Conservation (phyloP, 2,113 vertebrate genomes). For the Corythaeola cristata region DNA sequence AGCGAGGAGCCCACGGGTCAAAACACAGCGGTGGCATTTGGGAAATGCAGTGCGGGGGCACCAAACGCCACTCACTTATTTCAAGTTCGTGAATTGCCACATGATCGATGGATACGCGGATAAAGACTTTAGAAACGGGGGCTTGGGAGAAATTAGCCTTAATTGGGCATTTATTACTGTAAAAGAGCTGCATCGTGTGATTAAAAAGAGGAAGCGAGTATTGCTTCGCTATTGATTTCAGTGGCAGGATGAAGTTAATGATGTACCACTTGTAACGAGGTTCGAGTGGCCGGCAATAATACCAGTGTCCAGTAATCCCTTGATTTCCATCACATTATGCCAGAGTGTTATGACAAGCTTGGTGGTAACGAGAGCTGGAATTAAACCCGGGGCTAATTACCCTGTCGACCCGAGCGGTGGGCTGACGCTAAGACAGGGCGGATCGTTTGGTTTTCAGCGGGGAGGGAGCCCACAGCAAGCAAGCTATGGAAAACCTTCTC, state of each 20-base stretch:
- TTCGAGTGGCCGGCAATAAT: neutral
- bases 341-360: neutral
- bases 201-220: rapidly evolving
- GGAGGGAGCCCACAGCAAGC: neutral
- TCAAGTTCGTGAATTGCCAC: neutral
- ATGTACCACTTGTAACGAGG: rapidly evolving
- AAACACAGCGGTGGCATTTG: rapidly evolving
- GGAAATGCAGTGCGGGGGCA: rapidly evolving
- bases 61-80: neutral
- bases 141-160: neutral
- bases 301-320: neutral
- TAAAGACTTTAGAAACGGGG: neutral
- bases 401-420: rapidly evolving
- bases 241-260: neutral
- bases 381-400: neutral
- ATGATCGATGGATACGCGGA: rapidly evolving
- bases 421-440: neutral
- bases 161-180: neutral
- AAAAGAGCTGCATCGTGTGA: rapidly evolving
- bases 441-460: rapidly evolving
- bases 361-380: neutral
- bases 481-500: neutral
- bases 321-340: rapidly evolving
- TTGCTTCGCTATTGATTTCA: neutral
- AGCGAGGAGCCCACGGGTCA: rapidly evolving